A percentile compares a stretch with the other conserved stretches of the same genome.
phyloP scores from a whole-genome alignment of 2,113 vertebrate genomes.

The Cyprinodon brontotheroides region DNA sequence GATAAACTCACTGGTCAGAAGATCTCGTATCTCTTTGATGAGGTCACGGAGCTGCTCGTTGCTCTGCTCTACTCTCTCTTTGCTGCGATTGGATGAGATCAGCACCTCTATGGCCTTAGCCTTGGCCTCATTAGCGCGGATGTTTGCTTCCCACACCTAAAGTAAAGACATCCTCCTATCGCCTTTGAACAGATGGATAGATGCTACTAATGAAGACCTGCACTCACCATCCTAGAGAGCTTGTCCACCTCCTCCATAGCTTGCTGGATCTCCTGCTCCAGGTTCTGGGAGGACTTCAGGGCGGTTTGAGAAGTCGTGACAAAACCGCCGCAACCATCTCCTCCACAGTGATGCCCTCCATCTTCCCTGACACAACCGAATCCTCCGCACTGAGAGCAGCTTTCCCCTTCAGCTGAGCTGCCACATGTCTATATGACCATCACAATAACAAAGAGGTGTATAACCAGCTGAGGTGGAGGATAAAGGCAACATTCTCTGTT shows the following conservation, averaged over 20 bases:
- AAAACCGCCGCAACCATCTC: conserved; percentile 83
- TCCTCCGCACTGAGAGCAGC: conserved; percentile 88
- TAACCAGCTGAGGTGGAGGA: background rate
- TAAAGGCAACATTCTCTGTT: background rate
- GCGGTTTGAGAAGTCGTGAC: conserved; percentile 74
- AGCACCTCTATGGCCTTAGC: conserved; percentile 86
- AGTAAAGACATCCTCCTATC: background rate
- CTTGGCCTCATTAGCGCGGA: conserved; percentile 89
- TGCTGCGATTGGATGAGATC: conserved; percentile 88
- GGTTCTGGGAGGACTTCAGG: conserved; percentile 86
- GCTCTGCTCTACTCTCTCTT: conserved; percentile 88
- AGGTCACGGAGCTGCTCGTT: conserved; percentile 91
- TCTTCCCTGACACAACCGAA: conserved; percentile 80
- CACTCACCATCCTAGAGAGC: conserved; percentile 91
- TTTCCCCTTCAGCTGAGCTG: conserved; percentile 73
- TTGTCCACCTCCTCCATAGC: conserved; percentile 92
- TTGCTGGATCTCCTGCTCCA: conserved; percentile 86
- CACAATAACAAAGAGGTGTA: no score
- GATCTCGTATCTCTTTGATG: conserved; percentile 93
- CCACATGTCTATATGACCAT: conserved; percentile 85
- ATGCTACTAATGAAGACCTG: background rate
- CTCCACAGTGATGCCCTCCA: conserved; percentile 84
- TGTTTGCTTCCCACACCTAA: conserved; percentile 91
- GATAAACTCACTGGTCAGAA: conserved; percentile 85
- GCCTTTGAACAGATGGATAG: background rate